phyloP scores from a whole-genome alignment of 2,888 invertebrate genomes.

The Frankliniella fusca region DNA sequence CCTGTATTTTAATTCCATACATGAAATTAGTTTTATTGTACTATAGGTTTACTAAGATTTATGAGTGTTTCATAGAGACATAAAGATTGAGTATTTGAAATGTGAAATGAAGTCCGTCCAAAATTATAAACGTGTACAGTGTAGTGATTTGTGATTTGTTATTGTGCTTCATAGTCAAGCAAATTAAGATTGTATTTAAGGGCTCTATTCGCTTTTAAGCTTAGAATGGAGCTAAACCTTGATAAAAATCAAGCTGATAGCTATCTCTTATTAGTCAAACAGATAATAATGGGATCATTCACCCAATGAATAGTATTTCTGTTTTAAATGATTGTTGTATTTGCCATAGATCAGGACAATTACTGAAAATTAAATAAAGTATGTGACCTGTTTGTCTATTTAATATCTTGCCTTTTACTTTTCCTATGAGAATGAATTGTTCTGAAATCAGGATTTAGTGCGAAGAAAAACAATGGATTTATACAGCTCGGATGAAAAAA shows the following conservation, averaged over 20 bases:
- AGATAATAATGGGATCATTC: not conserved
- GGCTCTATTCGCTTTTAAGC: not conserved
- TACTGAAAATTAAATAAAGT: slow-evolving; percentile 4
- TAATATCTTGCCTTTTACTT: not conserved
- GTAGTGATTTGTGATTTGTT: not conserved
- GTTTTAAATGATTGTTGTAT: slow-evolving; percentile 10
- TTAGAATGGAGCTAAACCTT: not conserved
- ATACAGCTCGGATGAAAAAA: too few relatives aligned
- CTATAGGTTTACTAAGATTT: not conserved
- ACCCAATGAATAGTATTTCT: not conserved
- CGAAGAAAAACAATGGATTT: too few relatives aligned
- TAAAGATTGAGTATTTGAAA: not conserved
- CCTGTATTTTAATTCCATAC: not conserved
- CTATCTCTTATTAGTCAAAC: slow-evolving; percentile 11
- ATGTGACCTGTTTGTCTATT: slow-evolving; percentile 1
- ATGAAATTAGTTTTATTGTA: not conserved
- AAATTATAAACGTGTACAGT: not conserved
- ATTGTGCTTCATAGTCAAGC: not conserved
- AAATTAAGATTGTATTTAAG: not conserved
- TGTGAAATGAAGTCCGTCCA: slow-evolving; percentile 6
- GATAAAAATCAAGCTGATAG: not conserved
- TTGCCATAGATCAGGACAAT: not conserved
- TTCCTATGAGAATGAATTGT: too few relatives aligned
- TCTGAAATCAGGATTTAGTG: too few relatives aligned
- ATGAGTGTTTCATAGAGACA: not conserved